Conservation (phyloP, 1,140 invertebrate species). For the Lepidurus couesii region DNA sequence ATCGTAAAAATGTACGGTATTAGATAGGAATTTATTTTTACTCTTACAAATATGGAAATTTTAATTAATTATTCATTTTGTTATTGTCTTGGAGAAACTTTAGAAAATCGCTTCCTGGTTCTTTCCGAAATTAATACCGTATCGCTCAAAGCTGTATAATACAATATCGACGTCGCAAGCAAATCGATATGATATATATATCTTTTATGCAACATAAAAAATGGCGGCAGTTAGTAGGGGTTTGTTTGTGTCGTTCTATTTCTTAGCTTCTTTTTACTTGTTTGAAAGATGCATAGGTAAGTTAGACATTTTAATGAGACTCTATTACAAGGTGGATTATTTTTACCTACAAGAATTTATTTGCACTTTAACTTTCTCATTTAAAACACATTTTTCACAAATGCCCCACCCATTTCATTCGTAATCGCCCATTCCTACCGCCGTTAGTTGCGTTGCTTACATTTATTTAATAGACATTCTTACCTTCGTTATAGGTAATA, state of each 20-base stretch:
- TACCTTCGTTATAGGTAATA: not conserved
- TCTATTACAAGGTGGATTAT: too few species aligned
- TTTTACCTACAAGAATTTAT: too few species aligned
- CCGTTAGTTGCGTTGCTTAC: not conserved
- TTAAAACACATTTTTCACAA: not conserved
- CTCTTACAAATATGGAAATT: too few species aligned
- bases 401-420: constrained; percentile 4
- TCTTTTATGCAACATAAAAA: not conserved
- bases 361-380: not conserved
- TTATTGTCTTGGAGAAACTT: too few species aligned
- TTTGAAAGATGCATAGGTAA: not conserved
- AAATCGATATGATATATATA: not conserved
- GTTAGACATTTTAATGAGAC: not conserved
- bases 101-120: too few species aligned
- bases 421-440: too few species aligned
- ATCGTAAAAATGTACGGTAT: too few species aligned
- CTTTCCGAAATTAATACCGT: too few species aligned
- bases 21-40: too few species aligned
- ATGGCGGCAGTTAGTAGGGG: constrained; percentile 16
- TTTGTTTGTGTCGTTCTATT: not conserved
- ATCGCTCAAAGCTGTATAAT: not conserved
- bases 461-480: not conserved
- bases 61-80: too few species aligned
- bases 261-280: not conserved
- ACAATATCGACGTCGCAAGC: not conserved